A percentile compares a stretch with the other conserved stretches of the same genome.
Conservation (phyloP, 1,140 invertebrate genomes). For the Drosophila melanica region DNA sequence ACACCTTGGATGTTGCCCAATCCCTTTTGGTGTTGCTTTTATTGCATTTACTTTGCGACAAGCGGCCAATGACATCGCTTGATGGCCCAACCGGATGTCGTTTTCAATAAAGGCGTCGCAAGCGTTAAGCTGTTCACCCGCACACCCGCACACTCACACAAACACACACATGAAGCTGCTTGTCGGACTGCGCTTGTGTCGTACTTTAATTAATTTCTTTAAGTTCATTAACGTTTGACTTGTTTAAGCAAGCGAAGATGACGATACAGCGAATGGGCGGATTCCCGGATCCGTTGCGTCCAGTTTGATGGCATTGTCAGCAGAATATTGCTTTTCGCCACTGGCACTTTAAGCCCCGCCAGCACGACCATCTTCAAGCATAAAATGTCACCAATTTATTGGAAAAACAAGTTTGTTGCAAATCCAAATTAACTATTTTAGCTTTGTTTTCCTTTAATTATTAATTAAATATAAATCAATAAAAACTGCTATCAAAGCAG, state of each 20-base stretch:
- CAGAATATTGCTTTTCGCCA: slow-evolving; percentile 41
- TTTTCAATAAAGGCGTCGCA: slow-evolving; percentile 73
- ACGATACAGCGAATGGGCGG: slow-evolving; percentile 64
- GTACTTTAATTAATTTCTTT: slow-evolving; percentile 80
- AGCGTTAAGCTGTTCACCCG: slow-evolving; percentile 57
- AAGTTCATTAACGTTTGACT: slow-evolving; percentile 81
- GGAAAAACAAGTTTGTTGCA: too few relatives aligned
- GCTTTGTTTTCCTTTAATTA: too few relatives aligned
- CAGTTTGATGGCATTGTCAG: slow-evolving; percentile 70
- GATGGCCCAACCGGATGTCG: slow-evolving; percentile 67
- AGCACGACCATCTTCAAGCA: too few relatives aligned
- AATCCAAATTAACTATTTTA: too few relatives aligned
- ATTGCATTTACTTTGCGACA: slow-evolving; percentile 65
- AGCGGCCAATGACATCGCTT: slow-evolving; percentile 50
- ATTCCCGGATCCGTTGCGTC: background rate
- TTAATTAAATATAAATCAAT: too few relatives aligned
- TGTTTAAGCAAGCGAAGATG: slow-evolving; percentile 53
- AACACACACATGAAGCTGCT: slow-evolving; percentile 36
- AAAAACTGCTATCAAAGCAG: too few relatives aligned
- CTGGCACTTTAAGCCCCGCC: background rate
- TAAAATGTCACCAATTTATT: too few relatives aligned
- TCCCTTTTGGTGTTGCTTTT: slow-evolving; percentile 60
- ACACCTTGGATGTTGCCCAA: slow-evolving; percentile 19
- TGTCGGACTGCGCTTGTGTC: slow-evolving; percentile 17
- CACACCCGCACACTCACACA: slow-evolving; percentile 19